Percentiles rank a stretch among this genome's conserved stretches.
Evolutionary conservation across 2,888 invertebrate species (phyloP).

Genomic region (Asteroscopus sphinx): DNA sequence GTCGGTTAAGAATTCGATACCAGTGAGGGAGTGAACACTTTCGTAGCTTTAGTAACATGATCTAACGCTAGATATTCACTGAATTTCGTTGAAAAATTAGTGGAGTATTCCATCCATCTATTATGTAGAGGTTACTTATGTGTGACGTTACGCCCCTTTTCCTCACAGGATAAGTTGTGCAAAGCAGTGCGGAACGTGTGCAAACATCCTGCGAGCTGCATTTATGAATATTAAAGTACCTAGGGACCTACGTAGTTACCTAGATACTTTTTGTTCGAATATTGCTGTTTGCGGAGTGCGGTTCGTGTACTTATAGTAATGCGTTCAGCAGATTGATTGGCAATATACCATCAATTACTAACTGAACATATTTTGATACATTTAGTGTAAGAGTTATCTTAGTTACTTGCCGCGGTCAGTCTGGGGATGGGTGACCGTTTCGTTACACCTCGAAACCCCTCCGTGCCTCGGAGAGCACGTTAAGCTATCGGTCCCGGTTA

Average conservation of each 20-base stretch:
- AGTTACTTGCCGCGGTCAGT: no score
- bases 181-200: slow-evolving; percentile 11
- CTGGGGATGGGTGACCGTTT: no score
- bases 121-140: background rate
- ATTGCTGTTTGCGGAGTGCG: slow-evolving; percentile 10
- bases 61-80: slow-evolving; percentile 32
- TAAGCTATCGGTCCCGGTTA: no score
- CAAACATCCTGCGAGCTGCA: slow-evolving; percentile 27
- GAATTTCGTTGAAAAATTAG: slow-evolving; percentile 33
- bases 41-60: slow-evolving; percentile 27
- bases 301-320: slow-evolving; percentile 25
- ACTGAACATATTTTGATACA: slow-evolving; percentile 6
- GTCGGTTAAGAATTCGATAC: slow-evolving; percentile 28
- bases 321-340: slow-evolving; percentile 31
- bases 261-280: slow-evolving; percentile 26
- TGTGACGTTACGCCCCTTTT: slow-evolving; percentile 3
- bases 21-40: slow-evolving; percentile 16
- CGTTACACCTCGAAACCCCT: no score
- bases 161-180: slow-evolving; percentile 6
- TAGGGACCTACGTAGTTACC: no score
- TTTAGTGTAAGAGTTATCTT: slow-evolving; percentile 24
- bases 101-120: slow-evolving; percentile 12
- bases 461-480: no score
- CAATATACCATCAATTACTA: slow-evolving; percentile 29
- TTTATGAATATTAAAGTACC: slow-evolving; percentile 30